A percentile compares a stretch with the other conserved stretches of the same genome.
Conservation (phyloP, 2,113 vertebrate genomes). For the Ivindomyrus marchei region DNA sequence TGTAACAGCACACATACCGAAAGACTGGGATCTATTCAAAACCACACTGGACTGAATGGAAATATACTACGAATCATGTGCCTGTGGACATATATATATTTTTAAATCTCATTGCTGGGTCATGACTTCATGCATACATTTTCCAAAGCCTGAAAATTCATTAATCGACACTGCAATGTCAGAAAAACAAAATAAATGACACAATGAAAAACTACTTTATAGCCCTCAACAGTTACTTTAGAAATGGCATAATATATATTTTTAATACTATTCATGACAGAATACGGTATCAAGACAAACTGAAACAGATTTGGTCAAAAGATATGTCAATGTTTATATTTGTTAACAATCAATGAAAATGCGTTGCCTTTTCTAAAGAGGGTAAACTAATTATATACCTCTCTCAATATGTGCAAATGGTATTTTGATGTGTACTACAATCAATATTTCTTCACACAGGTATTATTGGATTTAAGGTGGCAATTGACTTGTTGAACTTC, state of each 20-base stretch:
- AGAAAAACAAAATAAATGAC: conserved; percentile 5
- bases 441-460: neutral
- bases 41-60: conserved; percentile 12
- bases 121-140: conserved; percentile 13
- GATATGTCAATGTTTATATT: neutral
- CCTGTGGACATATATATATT: conserved; percentile 5
- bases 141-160: neutral
- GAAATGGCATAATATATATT: neutral
- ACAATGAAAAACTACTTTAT: neutral
- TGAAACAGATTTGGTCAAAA: neutral
- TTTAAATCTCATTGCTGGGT: conserved; percentile 1
- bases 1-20: conserved; percentile 16
- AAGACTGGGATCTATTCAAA: conserved; percentile 15
- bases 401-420: conserved; percentile 1
- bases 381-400: neutral
- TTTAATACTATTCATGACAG: neutral
- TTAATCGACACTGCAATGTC: neutral
- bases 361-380: neutral
- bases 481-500: neutral
- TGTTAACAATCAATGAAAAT: neutral
- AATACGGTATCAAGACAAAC: neutral
- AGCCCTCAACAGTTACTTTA: conserved; percentile 1
- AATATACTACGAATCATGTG: neutral
- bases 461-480: neutral
- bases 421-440: neutral